Conservation (phyloP, 30 jellyfish, hydroid and myxozoan species). For the Phacellophora camtschatica region DNA sequence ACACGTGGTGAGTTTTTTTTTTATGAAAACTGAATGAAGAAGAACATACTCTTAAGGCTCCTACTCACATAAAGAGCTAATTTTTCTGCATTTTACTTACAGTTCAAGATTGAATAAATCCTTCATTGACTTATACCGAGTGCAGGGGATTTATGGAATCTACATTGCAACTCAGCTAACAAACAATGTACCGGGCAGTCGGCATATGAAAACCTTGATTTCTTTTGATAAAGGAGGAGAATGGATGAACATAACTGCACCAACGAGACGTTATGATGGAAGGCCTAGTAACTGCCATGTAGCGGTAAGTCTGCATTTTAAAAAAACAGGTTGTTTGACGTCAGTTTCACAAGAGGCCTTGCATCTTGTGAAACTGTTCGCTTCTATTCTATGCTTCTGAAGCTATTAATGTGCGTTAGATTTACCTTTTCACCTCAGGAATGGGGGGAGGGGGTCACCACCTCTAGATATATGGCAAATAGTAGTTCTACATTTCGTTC, state of each 20-base stretch:
- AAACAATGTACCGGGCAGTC: slow-evolving; percentile 15
- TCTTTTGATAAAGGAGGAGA: slow-evolving; percentile 95
- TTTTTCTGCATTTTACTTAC: not conserved
- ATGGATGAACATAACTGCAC: slow-evolving; percentile 80
- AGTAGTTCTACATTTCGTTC: too few relatives aligned
- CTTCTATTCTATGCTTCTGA: too few relatives aligned
- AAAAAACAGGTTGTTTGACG: too few relatives aligned
- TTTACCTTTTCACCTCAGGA: too few relatives aligned
- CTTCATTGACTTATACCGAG: slow-evolving; percentile 84
- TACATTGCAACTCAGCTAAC: slow-evolving; percentile 84
- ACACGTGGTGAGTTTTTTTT: too few relatives aligned
- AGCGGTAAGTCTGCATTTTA: slow-evolving; percentile 20
- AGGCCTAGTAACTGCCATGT: slow-evolving; percentile 22
- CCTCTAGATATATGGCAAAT: too few relatives aligned
- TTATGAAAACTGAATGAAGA: too few relatives aligned
- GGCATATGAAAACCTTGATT: slow-evolving; percentile 55
- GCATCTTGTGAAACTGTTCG: too few relatives aligned
- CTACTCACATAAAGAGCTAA: not conserved
- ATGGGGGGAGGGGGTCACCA: too few relatives aligned
- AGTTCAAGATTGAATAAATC: slow-evolving; percentile 60
- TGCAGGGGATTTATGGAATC: slow-evolving; percentile 85
- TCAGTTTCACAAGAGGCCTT: too few relatives aligned
- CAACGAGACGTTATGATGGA: slow-evolving; percentile 49
- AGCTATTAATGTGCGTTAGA: too few relatives aligned
- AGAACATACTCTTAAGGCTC: not conserved